These are phyloP conservation scores for Amphimallon solstitiale DNA, from an alignment of 2,888 invertebrate species.

Conservation along the genomic window DNA sequence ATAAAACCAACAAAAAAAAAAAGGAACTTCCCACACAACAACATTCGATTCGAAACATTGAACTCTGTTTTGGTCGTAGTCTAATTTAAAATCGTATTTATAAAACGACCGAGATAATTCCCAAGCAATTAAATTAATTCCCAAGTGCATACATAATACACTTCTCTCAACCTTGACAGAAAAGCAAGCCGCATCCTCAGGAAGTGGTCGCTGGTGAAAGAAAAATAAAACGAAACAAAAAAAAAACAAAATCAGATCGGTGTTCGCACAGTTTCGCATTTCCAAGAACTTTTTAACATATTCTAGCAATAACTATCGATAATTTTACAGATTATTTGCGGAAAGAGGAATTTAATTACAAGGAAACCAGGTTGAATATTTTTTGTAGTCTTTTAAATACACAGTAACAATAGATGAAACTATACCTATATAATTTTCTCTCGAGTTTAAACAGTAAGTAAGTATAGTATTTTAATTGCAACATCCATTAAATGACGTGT, in stretches of 20 bases:
- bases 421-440: no score
- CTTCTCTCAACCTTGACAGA: constrained; percentile 17
- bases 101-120: constrained; percentile 18
- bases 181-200: constrained; percentile 17
- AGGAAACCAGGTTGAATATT: no score
- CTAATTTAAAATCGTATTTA: constrained; percentile 29
- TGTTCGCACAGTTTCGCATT: no score
- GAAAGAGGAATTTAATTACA: no score
- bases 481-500: no score
- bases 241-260: background rate
- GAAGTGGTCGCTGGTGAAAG: constrained; percentile 9
- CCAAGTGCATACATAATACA: constrained; percentile 8
- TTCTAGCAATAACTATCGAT: no score
- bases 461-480: no score
- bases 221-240: background rate
- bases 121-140: constrained; percentile 22
- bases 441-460: no score
- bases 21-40: constrained; percentile 12
- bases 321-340: no score
- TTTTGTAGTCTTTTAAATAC: no score
- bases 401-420: no score
- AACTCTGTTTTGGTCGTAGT: constrained; percentile 23
- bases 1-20: background rate
- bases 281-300: no score
- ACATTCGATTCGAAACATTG: constrained; percentile 23